Evolutionary conservation across 2,888 invertebrate species (phyloP), one percentile per base, ranked within the genome.

Genomic region (Pogonocherus hispidulus): DNA sequence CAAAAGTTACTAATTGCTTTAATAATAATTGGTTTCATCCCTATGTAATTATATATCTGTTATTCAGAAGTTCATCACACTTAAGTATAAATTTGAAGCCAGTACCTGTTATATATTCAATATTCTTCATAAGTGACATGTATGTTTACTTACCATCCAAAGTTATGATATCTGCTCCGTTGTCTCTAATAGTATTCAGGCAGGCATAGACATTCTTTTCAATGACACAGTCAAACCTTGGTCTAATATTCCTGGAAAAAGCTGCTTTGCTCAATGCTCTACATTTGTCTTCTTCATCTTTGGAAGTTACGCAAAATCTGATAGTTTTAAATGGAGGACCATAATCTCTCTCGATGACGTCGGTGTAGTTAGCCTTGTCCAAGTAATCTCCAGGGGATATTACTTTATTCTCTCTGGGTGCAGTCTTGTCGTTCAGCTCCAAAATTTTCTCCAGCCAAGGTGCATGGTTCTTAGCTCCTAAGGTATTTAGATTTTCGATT

Each of bases 181-280:
- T 91, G 74, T 91, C 89, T 78, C 89, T 87, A 8, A 94, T 90
- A 52, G 88, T 88, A 71, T 89, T 87, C 79, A 94, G 85, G 81
- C 94, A 95, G 32, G 88, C 89, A 8, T 90, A 89, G 52, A 90
- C 88, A 22, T 88, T 88, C 41, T 89, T 86, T 47, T 92, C 90
- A 71, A 88, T 87, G 0, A 92, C 86, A 81, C 97, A 97, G 79
- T 93, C 92, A 54, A 96, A 88, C 74, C 91, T 90, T 0, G 97
- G 97, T 4, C 94, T 88, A 46, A 94, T 91, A 79, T 94, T 92
- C 64, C 94, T 88, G 1, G 94, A 92, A 83, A 91, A 93, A 0
- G 94, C 92, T 27, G 92, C 92, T 67, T 88, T 88, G 0, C 90
- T 88, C 80, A 96, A 88, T 0, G 89, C 89, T 11, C 89, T 86